Evolutionary conservation across 2,797 vertebrate genomes (phyloP), one percentile per base, ranked within the genome.

Genomic region (Vultur gryphus): DNA sequence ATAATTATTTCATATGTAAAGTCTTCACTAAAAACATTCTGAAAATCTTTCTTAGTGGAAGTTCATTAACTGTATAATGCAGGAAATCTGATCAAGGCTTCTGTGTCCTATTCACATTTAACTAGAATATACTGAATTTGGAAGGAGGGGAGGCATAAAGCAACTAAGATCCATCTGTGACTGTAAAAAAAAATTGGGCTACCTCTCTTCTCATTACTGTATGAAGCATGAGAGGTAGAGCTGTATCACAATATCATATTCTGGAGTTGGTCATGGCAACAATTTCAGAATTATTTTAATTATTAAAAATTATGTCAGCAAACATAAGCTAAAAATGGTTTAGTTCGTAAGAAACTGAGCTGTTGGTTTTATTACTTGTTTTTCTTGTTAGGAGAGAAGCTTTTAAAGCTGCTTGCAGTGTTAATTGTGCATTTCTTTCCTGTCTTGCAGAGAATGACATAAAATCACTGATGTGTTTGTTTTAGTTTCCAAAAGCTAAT

Each of bases 381-480:
- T 95, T 95, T 94, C 87, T 91, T 95, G 41, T 96, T 96, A 92
- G 43, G 89, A 97, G 71, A 95, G 64, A 94, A 93, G 95, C 78
- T 95, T 97, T 95, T 87, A 98, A 96, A 90, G 57, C 89, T 94
- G 39, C 92, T 95, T 87, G 67, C 61, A 89, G 84, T 18, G 80
- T 94, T 97, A 97, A 96, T 97, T 97, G 93, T 67, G 89, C 86
- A 92, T 96, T 98, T 96, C 96, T 96, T 97, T 96, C 73, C 82
- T 97, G 33, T 95, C 93, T 97, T 93, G 70, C 90, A 96, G 92
- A 97, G 92, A 96, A 94, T 91, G 84, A 92, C 88, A 97, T 97
- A 98, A 98, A 98, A 98, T 96, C 96, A 97, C 76, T 97, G 96
- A 95, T 96, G 95, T 97, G 95, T 97, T 97, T 97, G 92, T 61